Conservation (phyloP, 2,888 invertebrate genomes). For the Apocheima hispidaria region DNA sequence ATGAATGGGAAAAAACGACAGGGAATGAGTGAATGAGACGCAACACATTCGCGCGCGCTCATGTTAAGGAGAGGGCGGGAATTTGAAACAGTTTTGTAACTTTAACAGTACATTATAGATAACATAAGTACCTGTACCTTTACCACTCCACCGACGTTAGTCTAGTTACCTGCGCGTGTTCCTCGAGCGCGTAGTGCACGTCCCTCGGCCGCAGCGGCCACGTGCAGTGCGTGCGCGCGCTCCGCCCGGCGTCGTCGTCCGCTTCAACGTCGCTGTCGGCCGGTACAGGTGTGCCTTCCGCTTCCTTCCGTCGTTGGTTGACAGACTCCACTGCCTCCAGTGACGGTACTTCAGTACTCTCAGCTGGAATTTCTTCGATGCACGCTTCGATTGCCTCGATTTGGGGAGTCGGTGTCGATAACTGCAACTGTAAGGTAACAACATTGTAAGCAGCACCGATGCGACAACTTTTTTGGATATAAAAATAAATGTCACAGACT, state of each 20-base stretch:
- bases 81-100: too few relatives aligned
- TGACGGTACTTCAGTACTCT: background rate
- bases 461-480: too few relatives aligned
- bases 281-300: background rate
- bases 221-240: slow-evolving; percentile 81
- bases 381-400: background rate
- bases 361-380: background rate
- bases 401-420: background rate
- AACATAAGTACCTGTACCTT: too few relatives aligned
- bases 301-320: too few relatives aligned
- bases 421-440: background rate
- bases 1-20: too few relatives aligned
- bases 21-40: too few relatives aligned
- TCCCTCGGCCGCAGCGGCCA: slow-evolving; percentile 69
- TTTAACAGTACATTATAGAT: too few relatives aligned
- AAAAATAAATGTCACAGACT: too few relatives aligned
- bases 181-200: slow-evolving; percentile 53
- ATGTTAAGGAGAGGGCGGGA: too few relatives aligned
- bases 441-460: background rate
- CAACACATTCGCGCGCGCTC: too few relatives aligned
- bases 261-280: slow-evolving; percentile 2
- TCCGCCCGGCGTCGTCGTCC: slow-evolving; percentile 44
- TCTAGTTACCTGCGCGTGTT: slow-evolving; percentile 59
- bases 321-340: background rate
- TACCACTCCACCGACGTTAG: too few relatives aligned